A percentile compares a stretch with the other conserved stretches of the same genome.
Evolutionary conservation across 1,140 invertebrate species (phyloP).

Genomic region (Drosophila malerkotliana): DNA sequence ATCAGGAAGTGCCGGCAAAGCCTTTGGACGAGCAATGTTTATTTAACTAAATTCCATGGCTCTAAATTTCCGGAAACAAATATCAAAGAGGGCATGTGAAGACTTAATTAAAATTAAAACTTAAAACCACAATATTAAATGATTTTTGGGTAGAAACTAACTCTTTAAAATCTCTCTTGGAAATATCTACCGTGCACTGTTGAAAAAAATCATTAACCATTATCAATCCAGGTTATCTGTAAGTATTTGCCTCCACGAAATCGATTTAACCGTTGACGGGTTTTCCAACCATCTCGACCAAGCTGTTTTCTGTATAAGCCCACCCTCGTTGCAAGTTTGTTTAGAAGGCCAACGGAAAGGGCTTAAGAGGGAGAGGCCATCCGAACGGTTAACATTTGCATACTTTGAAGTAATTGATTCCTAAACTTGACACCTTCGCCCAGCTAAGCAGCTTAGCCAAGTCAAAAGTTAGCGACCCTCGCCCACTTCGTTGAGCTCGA

Average conservation of each 20-base stretch:
- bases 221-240: constrained; percentile 21
- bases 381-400: constrained; percentile 34
- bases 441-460: constrained; percentile 66
- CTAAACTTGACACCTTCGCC: constrained; percentile 77
- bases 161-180: too few species aligned
- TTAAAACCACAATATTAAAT: background rate
- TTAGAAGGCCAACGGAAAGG: constrained; percentile 3
- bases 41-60: constrained; percentile 13
- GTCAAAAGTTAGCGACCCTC: constrained; percentile 40
- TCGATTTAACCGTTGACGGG: constrained; percentile 21
- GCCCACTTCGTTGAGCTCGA: constrained; percentile 6
- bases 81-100: constrained; percentile 25
- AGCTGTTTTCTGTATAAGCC: constrained; percentile 7
- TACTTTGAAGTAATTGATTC: constrained; percentile 74
- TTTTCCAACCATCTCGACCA: background rate
- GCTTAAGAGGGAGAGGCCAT: background rate
- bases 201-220: constrained; percentile 2
- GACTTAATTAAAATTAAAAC: constrained; percentile 4
- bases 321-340: constrained; percentile 17
- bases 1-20: constrained; percentile 33
- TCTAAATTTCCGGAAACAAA: background rate
- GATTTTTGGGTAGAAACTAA: too few species aligned
- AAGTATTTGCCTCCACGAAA: background rate
- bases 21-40: constrained; percentile 40
- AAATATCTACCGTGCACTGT: too few species aligned